Base-by-base conservation (phyloP, 2,888 invertebrate species). In the Endotricha flammealis region DNA sequence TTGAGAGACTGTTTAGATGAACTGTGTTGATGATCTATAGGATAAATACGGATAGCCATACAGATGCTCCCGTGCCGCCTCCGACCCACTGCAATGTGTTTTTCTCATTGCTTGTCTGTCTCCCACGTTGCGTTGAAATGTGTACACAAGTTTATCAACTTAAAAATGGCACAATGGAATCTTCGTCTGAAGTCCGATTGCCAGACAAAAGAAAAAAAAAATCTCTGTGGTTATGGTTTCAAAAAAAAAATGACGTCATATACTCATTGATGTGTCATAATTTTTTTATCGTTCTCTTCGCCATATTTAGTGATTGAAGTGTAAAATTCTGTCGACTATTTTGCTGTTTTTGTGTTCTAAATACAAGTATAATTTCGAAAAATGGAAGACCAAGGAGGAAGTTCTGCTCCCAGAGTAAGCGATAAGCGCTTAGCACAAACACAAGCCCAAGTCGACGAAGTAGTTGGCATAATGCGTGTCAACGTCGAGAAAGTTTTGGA, bases 401-500 rank as follows among this genome's bases (percentile, higher is more conserved):
- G 82, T 55, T 83, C 86, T 44, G 82, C 59, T 23, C 82, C 87
- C 2, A 67, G 80, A 63, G 86, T 85, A 50, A 80, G 76, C 63
- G 87, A 87, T 53, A 87, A 87, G 53, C 83, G 85, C 42, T 67
- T 87, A 54, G 86, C 87, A 30, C 87, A 87, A 69, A 87, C 87
- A 46, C 87, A 87, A 55, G 87, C 87, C 33, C 69, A 87, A 68
- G 87, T 87, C 32, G 85, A 87, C 59, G 87, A 87, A 76, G 95
- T 96, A 55, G 95, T 96, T 64, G 95, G 94, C 69, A 98, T 98
- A 70, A 98, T 98, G 98, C 92, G 95, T 81, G 94, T 94, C 55
- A 98, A 98, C 80, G 97, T 98, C 55, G 97, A 97, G 82, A 98
- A 98, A 87, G 98, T 98, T 50, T 89, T 98, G 71, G 97, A 98